Evolutionary conservation across 2,888 invertebrate species (phyloP).

Genomic region (Pterostichus madidus): DNA sequence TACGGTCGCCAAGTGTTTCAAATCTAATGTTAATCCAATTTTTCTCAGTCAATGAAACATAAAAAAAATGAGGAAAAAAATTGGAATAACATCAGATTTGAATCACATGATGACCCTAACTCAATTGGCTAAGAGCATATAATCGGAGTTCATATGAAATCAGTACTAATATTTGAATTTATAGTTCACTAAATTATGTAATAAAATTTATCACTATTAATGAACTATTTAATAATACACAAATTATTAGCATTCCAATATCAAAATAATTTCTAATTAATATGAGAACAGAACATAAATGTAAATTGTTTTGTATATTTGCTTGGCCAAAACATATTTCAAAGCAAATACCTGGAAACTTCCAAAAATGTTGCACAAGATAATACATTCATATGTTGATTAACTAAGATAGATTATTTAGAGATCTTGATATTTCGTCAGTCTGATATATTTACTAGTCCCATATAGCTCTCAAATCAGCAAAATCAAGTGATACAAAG

Average conservation of each 20-base stretch:
- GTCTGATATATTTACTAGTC: constrained; percentile 7
- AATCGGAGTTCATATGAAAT: no score
- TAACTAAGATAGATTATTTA: constrained; percentile 10
- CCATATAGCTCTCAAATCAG: constrained; percentile 8
- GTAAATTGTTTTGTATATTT: not conserved
- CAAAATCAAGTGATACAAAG: constrained; percentile 27
- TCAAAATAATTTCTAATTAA: not conserved
- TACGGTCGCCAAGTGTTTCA: no score
- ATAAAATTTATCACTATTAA: no score
- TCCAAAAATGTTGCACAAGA: not conserved
- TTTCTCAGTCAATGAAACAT: no score
- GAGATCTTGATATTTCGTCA: not conserved
- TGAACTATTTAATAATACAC: not conserved
- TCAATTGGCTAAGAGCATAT: no score
- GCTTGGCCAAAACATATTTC: constrained; percentile 3
- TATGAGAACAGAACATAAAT: not conserved
- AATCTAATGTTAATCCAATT: no score
- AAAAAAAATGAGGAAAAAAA: no score
- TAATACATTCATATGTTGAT: constrained; percentile 13
- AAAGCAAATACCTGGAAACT: not conserved
- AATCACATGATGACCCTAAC: no score
- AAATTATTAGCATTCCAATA: not conserved
- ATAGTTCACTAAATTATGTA: no score
- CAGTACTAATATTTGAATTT: no score
- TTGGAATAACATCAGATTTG: no score